Evolutionary conservation across 2,797 vertebrate species (phyloP).

Genomic region (Acestrorhynchus altus): DNA sequence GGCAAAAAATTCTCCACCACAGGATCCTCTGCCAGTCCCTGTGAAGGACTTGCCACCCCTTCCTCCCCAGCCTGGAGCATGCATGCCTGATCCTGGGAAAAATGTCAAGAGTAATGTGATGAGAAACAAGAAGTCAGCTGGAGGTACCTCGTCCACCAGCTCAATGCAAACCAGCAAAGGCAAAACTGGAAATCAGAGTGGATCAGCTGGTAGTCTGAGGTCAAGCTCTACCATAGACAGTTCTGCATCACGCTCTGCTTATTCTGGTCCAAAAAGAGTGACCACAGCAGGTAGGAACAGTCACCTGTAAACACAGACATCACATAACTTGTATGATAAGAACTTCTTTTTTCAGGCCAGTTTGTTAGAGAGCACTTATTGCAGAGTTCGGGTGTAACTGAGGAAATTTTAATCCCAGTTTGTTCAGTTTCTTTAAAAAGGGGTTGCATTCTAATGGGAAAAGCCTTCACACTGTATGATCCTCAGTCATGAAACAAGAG

Average conservation of each 20-base stretch:
- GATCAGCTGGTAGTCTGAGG: constrained; percentile 61
- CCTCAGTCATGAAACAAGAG: no score
- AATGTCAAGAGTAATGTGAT: constrained; percentile 59
- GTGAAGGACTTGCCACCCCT: constrained; percentile 85
- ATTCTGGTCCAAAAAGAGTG: constrained; percentile 59
- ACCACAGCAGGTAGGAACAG: constrained; percentile 55
- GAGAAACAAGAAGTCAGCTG: constrained; percentile 69
- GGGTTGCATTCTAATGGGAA: no score
- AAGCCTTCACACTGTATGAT: no score
- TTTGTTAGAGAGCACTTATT: neutral
- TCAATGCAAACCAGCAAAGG: constrained; percentile 62
- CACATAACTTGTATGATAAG: neutral
- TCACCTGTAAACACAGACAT: neutral
- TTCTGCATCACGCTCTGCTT: constrained; percentile 59
- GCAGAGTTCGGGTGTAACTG: no score
- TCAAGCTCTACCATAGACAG: constrained; percentile 54
- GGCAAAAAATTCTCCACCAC: constrained; percentile 64
- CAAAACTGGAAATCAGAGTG: constrained; percentile 63
- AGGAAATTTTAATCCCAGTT: no score
- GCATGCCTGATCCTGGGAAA: constrained; percentile 86
- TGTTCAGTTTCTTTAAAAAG: no score
- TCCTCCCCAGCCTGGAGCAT: constrained; percentile 84
- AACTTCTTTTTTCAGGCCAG: neutral
- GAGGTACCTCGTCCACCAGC: constrained; percentile 42
- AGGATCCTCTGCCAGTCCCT: constrained; percentile 82